These are phyloP conservation scores for Aphrocallistes beatrix DNA, from an alignment of 37 sponge, comb jelly and placozoan species.

Conservation along the genomic window DNA sequence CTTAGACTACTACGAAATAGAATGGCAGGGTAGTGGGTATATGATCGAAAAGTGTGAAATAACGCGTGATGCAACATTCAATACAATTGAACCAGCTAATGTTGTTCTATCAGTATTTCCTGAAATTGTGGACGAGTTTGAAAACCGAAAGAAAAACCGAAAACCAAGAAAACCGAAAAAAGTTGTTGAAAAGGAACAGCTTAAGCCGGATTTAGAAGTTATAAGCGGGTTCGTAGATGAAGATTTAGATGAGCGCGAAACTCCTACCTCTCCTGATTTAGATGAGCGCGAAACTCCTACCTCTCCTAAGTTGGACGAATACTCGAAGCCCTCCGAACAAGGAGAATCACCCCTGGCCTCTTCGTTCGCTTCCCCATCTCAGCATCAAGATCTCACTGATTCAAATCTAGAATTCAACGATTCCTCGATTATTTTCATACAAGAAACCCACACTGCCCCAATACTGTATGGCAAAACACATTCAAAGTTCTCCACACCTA, in stretches of 20 bases:
- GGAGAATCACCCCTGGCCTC: neutral
- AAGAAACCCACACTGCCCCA: conserved; percentile 9
- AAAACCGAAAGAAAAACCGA: neutral
- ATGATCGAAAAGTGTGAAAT: neutral
- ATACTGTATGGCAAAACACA: neutral
- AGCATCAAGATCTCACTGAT: neutral
- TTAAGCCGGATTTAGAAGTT: neutral
- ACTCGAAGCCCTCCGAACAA: neutral
- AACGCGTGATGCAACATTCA: neutral
- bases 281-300: neutral
- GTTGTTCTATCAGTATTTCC: neutral
- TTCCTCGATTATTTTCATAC: neutral
- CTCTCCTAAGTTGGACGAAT: neutral
- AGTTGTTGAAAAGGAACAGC: neutral
- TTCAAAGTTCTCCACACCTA: neutral
- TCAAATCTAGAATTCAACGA: conserved; percentile 6
- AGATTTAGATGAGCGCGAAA: neutral
- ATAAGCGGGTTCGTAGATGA: neutral
- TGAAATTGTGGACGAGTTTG: neutral
- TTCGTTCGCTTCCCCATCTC: neutral
- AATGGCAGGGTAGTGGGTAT: neutral
- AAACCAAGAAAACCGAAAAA: neutral
- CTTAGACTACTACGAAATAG: neutral
- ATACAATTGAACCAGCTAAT: neutral
- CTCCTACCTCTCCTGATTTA: neutral